phyloP scores from a whole-genome alignment of 2,113 vertebrate species.

The Istiophorus platypterus region DNA sequence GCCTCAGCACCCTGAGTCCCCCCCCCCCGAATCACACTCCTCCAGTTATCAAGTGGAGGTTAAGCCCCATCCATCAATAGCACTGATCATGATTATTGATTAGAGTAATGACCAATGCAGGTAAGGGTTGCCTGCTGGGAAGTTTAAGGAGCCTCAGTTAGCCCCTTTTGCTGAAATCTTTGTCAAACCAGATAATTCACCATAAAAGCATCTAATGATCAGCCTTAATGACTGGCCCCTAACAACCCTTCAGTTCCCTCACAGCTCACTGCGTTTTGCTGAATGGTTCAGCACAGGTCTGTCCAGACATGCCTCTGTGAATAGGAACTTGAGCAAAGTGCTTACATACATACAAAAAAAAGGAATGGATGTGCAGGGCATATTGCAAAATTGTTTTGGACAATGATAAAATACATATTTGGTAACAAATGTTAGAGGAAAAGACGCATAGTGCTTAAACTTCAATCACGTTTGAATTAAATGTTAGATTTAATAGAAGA shows the following conservation, averaged over 20 bases:
- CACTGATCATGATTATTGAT: conserved; percentile 79
- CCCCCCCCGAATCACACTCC: conserved; percentile 40
- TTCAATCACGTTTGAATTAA: conserved; percentile 4
- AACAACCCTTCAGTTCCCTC: conserved; percentile 73
- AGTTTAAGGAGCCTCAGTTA: conserved; percentile 31
- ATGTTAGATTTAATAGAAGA: neutral
- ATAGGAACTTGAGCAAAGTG: conserved; percentile 69
- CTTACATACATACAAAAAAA: conserved; percentile 68
- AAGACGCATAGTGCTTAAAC: neutral
- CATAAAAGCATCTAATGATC: conserved; percentile 82
- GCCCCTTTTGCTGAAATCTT: conserved; percentile 43
- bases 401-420: conserved; percentile 31
- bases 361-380: conserved; percentile 44
- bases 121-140: conserved; percentile 17
- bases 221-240: conserved; percentile 76
- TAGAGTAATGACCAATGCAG: conserved; percentile 59
- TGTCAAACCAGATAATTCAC: conserved; percentile 69
- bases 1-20: conserved; percentile 83
- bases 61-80: conserved; percentile 86
- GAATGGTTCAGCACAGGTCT: conserved; percentile 66
- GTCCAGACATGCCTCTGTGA: conserved; percentile 68
- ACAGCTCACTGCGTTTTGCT: conserved; percentile 75
- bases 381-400: conserved; percentile 20
- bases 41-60: conserved; percentile 68
- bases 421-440: conserved; percentile 10